Evolutionary conservation across 2,797 vertebrate species (phyloP), one percentile per base, ranked within the genome.

Genomic region (Clarias laeviceps): DNA sequence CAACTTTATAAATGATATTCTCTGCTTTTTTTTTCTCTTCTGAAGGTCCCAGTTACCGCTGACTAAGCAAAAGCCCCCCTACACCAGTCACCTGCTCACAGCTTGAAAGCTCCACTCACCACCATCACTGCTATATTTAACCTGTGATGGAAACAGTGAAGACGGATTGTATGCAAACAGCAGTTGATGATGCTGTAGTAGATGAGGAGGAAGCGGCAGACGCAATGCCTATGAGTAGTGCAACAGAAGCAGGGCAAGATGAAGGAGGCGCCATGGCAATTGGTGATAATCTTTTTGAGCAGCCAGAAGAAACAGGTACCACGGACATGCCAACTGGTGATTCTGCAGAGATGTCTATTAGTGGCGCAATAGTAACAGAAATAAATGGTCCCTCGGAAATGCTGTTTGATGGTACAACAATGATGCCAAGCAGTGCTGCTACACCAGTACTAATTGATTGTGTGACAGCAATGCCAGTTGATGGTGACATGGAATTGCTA

Each of bases 71-170:
- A 83, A 34, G 62, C 34, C 85, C 54, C 12, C 82, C 57, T 59
- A 34, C 34, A 79, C 20, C 37, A 37, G 50, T 54, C 74, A 34
- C 37, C 59, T 68, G 86, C 6, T 70, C 37, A 50, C 32, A 37
- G 22, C 6, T 12, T 18, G 64, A 65, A 66, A 29, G 4, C 14
- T 81, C 27, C 22, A 14, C 40, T 34, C 56, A 61, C 56, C 40
- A 0, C 14, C 68, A 62, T 45, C 81, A 20, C 34, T 37, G 54
- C 22, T n/a, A n/a, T 37, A 54, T 54, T 70, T 74, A 74, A 34
- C n/a, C 66, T 84, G 83, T 84, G 80, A 86, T 74, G 65, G 86
- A 87, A 83, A 62, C 50, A 78, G 84, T 86, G 54, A 73, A 83
- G 29, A 70, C 34, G 14, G 73, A 27, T 59, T 40, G 20, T 77